Base-by-base conservation (phyloP, 2,797 vertebrate genomes). In the Etheostoma nigrum region DNA sequence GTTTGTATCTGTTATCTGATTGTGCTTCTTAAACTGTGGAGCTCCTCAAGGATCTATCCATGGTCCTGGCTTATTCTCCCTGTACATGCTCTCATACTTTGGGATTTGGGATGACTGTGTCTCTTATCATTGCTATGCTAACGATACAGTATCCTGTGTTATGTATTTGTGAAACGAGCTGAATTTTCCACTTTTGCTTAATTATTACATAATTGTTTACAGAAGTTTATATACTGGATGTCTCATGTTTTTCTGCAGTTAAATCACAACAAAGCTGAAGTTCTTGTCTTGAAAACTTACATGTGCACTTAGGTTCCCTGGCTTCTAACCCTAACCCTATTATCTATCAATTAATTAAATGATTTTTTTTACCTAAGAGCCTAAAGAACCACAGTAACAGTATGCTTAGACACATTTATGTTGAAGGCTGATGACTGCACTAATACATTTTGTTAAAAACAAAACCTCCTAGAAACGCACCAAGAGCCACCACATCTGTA, bases 11-110 rank as follows among this genome's bases (percentile, higher is more conserved):
- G 1, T 10, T 8, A 18, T 40, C 54, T 59, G 9, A 59, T 10
- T 19, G 45, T 40, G 8, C 30, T 59, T 6, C 11, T 65, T 42
- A 48, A 66, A 21, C 40, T 53, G 40, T 36, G 6, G 27, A 33
- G 72, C 65, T 53, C 54, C 48, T 64, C 66, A 74, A 15, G 33
- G 71, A 10, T 65, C n/a, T 16, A 5, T 63, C 30, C 57, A 25
- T 6, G 64, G 23, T 49, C 64, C 12, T 62, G 33, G 44, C 19
- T 58, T 70, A 30, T 44, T 63, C 23, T 44, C 1, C 7, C 8
- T 18, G 13, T 40, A 4, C 21, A 6, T 18, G 25, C 27, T 53
- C 19, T n/a, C 21, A 40, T 49, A 6, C 1, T 1, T 58, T 11
- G 30, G 4, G 40, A 19, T 1, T 58, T 11, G 30, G 4, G 40